Evolutionary conservation across 2,797 vertebrate genomes (phyloP).

Genomic region (Esox lucius): DNA sequence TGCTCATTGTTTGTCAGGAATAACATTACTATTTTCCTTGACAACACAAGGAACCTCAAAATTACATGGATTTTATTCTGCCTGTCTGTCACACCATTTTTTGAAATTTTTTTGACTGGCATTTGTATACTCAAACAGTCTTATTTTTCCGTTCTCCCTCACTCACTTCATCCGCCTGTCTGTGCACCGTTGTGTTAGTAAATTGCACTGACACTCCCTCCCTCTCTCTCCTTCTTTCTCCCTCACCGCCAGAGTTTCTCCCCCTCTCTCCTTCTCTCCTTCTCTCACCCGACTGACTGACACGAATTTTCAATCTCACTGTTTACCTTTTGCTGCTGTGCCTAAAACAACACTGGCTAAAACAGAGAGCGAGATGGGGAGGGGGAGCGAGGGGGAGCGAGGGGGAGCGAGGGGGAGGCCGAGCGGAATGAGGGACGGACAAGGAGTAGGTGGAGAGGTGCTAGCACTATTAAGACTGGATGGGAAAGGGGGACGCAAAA

Average conservation of each 20-base stretch:
- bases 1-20: too few species aligned
- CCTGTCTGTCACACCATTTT: not conserved
- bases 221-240: not conserved
- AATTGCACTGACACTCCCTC: constrained; percentile 17
- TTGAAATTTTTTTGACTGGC: not conserved
- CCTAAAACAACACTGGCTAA: constrained; percentile 80
- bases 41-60: too few species aligned
- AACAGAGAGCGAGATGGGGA: constrained; percentile 30
- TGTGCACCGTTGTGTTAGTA: constrained; percentile 18
- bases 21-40: too few species aligned
- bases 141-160: not conserved
- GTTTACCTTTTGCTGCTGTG: constrained; percentile 83
- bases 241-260: constrained; percentile 39
- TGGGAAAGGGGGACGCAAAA: constrained; percentile 28
- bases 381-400: constrained; percentile 10
- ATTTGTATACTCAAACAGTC: not conserved
- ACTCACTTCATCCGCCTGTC: not conserved
- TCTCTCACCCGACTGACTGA: constrained; percentile 79
- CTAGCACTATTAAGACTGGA: constrained; percentile 46
- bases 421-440: constrained; percentile 20
- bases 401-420: not conserved
- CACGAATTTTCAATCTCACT: constrained; percentile 83
- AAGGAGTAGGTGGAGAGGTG: constrained; percentile 41
- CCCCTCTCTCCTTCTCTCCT: constrained; percentile 53
- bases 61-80: too few species aligned